Evolutionary conservation across 2,888 invertebrate species (phyloP).

Genomic region (Eilema griseolum): DNA sequence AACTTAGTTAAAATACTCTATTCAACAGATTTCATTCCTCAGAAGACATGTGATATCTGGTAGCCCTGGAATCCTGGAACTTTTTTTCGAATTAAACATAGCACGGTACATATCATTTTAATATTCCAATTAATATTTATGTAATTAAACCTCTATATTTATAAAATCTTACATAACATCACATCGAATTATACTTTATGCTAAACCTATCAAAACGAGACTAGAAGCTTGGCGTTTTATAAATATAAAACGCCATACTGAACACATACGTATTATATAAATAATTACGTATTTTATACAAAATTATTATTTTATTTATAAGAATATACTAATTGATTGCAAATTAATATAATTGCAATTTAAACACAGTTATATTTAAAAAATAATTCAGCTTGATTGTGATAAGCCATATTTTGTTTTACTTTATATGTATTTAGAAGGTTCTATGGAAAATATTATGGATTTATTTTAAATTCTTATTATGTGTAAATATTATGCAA

Average conservation of each 20-base stretch:
- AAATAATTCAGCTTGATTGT: neutral
- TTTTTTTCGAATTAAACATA: neutral
- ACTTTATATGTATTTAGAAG: no score
- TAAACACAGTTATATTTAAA: neutral
- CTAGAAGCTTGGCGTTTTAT: conserved; percentile 45
- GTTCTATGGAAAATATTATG: neutral
- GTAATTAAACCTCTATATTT: conserved; percentile 5
- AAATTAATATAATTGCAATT: neutral
- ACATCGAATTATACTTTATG: conserved; percentile 35
- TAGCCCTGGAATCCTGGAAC: neutral
- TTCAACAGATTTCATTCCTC: neutral
- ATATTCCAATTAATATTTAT: neutral
- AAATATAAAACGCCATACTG: conserved; percentile 26
- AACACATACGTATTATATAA: conserved; percentile 26
- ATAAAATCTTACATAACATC: conserved; percentile 37
- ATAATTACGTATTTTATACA: conserved; percentile 23
- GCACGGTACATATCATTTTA: neutral
- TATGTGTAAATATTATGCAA: neutral
- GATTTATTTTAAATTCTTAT: neutral
- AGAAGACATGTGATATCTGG: neutral
- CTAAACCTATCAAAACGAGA: conserved; percentile 36
- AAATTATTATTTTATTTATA: neutral
- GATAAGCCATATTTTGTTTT: neutral
- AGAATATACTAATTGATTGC: neutral
- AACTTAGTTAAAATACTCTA: neutral